phyloP scores from a whole-genome alignment of 2,113 vertebrate species.

The Mastomys natalensis region DNA sequence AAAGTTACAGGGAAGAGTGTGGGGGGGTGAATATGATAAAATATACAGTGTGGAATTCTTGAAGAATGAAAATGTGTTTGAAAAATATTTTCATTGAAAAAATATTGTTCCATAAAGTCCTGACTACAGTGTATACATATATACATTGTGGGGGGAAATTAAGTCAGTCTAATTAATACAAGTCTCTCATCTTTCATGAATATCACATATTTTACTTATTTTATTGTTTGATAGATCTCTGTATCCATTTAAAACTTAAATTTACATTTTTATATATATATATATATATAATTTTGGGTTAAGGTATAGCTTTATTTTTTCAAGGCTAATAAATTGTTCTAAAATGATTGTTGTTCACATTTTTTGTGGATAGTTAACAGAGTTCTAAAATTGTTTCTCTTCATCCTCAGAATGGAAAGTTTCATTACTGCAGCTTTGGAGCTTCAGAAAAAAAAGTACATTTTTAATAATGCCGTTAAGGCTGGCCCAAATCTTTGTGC shows the following conservation, averaged over 20 bases:
- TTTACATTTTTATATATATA: background rate
- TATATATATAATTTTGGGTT: background rate
- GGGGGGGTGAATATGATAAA: background rate
- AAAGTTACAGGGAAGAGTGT: background rate
- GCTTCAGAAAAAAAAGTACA: background rate
- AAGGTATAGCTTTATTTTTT: background rate
- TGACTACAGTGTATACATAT: background rate
- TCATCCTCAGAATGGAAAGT: background rate
- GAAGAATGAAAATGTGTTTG: background rate
- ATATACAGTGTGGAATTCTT: background rate
- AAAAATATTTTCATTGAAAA: background rate
- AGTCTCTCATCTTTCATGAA: background rate
- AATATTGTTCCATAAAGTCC: background rate
- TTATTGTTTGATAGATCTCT: background rate
- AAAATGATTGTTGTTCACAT: conserved; percentile 6
- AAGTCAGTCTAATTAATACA: background rate
- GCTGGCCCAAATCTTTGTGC: background rate
- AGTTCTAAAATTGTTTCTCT: background rate
- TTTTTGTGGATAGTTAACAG: background rate
- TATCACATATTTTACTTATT: background rate
- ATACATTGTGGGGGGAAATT: background rate
- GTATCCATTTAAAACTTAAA: background rate
- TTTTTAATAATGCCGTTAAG: background rate
- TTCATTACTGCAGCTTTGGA: background rate
- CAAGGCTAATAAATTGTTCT: background rate